Evolutionary conservation across 2,888 invertebrate species (phyloP).

Genomic region (Argyra leucocephala): DNA sequence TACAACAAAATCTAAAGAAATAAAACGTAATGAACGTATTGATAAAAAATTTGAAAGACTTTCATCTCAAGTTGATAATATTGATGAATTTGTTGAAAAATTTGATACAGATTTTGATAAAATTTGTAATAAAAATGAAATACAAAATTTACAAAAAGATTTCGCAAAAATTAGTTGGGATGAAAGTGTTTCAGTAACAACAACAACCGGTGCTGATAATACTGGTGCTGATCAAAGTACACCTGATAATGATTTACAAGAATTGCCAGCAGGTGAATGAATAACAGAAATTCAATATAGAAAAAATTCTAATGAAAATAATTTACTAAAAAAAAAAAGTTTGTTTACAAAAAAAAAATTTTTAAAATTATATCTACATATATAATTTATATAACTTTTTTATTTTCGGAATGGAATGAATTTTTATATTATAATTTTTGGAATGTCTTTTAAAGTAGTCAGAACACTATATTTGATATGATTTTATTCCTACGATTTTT

Average conservation of each 20-base stretch:
- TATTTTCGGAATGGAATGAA: too few species aligned
- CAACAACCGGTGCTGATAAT: conserved; percentile 35
- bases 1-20: conserved; percentile 24
- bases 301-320: background rate
- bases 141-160: conserved; percentile 41
- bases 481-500: too few species aligned
- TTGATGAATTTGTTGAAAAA: conserved; percentile 30
- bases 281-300: conserved; percentile 11
- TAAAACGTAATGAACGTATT: conserved; percentile 32
- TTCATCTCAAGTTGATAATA: conserved; percentile 34
- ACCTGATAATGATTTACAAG: conserved; percentile 42
- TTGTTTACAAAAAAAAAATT: too few species aligned
- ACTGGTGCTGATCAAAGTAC: conserved; percentile 41
- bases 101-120: conserved; percentile 38
- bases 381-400: too few species aligned
- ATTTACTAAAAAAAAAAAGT: background rate
- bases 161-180: conserved; percentile 45
- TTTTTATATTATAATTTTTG: too few species aligned
- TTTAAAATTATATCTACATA: too few species aligned
- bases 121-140: conserved; percentile 39
- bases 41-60: conserved; percentile 40
- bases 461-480: too few species aligned
- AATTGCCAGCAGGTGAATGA: conserved; percentile 38
- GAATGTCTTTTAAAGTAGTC: too few species aligned
- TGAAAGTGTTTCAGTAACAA: conserved; percentile 40